phyloP scores from a whole-genome alignment of 2,888 invertebrate genomes.

The Gryllus longicercus region DNA sequence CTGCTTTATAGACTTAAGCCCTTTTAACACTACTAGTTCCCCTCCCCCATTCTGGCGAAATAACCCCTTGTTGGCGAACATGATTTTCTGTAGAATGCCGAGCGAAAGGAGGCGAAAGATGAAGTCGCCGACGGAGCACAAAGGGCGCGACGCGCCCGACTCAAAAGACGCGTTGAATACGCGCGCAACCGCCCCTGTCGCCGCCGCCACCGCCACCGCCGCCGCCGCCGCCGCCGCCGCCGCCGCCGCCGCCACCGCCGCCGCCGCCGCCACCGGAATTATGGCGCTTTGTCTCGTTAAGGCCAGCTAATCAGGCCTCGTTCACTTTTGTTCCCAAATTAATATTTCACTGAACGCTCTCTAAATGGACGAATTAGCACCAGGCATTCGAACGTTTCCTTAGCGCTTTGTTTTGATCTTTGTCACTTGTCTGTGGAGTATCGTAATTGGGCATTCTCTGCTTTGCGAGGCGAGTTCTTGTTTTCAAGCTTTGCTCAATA shows the following conservation, averaged over 20 bases:
- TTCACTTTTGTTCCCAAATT: background rate
- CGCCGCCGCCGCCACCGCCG: no score
- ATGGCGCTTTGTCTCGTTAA: conserved; percentile 1
- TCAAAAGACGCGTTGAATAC: no score
- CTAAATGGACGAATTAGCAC: conserved; percentile 8
- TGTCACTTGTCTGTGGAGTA: background rate
- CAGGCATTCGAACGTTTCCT: background rate
- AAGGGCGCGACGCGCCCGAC: background rate
- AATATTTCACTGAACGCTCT: background rate
- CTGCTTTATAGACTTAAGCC: conserved; percentile 17
- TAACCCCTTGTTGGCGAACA: conserved; percentile 11
- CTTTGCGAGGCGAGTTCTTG: background rate
- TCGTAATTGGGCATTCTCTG: background rate
- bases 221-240: background rate
- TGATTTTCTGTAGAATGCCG: background rate
- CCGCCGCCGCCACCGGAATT: no score
- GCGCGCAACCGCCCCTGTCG: no score
- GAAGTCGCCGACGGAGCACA: background rate
- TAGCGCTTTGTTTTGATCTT: background rate
- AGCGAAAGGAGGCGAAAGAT: background rate
- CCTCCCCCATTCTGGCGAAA: background rate
- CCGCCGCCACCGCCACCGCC: no score
- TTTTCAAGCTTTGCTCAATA: no score
- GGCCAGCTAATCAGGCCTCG: background rate
- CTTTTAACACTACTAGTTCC: conserved; percentile 17